These are phyloP conservation scores for Protobothrops mucrosquamatus DNA, from an alignment of 2,113 vertebrate genomes.

Conservation along the genomic window DNA sequence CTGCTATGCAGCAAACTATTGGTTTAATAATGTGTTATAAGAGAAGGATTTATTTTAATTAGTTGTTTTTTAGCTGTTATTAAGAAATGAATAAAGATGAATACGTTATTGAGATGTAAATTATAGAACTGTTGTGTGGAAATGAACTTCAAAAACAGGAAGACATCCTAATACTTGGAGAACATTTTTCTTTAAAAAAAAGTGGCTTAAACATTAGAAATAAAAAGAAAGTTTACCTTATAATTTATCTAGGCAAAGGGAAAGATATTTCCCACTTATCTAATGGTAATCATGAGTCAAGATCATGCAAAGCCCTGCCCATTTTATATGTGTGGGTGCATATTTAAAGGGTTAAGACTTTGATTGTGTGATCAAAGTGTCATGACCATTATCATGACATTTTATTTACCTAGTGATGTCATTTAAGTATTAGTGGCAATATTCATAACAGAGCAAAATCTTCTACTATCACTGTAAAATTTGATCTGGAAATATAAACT, in stretches of 20 bases:
- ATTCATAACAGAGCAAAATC: background rate
- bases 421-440: background rate
- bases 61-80: constrained; percentile 63
- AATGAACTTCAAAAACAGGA: background rate
- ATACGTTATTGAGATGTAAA: constrained; percentile 57
- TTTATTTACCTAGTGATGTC: background rate
- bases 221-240: background rate
- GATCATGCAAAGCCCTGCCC: background rate
- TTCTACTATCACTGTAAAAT: background rate
- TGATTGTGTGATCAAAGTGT: background rate
- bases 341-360: background rate
- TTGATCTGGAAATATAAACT: background rate
- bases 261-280: background rate
- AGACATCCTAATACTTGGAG: background rate
- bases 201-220: background rate
- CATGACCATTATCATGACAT: background rate
- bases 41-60: constrained; percentile 72
- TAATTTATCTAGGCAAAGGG: background rate
- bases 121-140: constrained; percentile 22
- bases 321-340: background rate
- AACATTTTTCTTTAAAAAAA: background rate
- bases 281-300: background rate
- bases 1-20: constrained; percentile 59
- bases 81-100: constrained; percentile 63
- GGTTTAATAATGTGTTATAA: constrained; percentile 70